These are phyloP conservation scores for Hucho hucho DNA, from an alignment of 2,113 vertebrate species.

Conservation along the genomic window DNA sequence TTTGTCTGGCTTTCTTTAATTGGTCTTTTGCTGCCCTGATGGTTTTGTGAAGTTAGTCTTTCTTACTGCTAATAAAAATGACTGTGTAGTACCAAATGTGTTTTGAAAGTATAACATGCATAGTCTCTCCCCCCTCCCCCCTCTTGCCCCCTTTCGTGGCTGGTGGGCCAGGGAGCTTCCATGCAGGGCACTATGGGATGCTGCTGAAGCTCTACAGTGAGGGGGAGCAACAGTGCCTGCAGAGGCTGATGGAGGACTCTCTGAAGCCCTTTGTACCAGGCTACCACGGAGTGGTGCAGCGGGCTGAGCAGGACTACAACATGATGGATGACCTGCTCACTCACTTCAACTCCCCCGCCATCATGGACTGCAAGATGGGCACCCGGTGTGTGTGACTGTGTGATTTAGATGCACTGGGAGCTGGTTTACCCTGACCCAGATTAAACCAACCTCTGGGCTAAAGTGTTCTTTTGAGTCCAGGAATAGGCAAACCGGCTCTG, in stretches of 20 bases:
- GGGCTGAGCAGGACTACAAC: constrained; percentile 79
- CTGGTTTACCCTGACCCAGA: too few relatives aligned
- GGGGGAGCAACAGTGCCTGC: constrained; percentile 79
- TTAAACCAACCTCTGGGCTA: too few relatives aligned
- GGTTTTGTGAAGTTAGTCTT: neutral
- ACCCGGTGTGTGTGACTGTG: constrained; percentile 68
- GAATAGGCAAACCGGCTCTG: too few relatives aligned
- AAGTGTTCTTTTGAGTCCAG: too few relatives aligned
- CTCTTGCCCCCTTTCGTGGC: too few relatives aligned
- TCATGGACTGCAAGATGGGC: constrained; percentile 93
- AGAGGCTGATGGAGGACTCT: constrained; percentile 74
- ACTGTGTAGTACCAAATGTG: neutral
- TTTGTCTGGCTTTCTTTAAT: neutral
- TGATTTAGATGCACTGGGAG: too few relatives aligned
- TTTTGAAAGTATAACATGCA: too few relatives aligned
- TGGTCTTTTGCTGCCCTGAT: neutral
- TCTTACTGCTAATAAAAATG: neutral
- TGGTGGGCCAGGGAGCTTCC: constrained; percentile 77
- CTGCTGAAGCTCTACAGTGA: constrained; percentile 82
- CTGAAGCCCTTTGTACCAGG: constrained; percentile 78
- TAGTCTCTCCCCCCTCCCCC: too few relatives aligned
- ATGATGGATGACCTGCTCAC: constrained; percentile 85
- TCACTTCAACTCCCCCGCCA: constrained; percentile 78
- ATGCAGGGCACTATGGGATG: constrained; percentile 77
- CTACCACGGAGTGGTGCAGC: constrained; percentile 77